These are phyloP conservation scores for Kuschelorhynchus macadamiae DNA, from an alignment of 2,888 invertebrate genomes.

Conservation along the genomic window DNA sequence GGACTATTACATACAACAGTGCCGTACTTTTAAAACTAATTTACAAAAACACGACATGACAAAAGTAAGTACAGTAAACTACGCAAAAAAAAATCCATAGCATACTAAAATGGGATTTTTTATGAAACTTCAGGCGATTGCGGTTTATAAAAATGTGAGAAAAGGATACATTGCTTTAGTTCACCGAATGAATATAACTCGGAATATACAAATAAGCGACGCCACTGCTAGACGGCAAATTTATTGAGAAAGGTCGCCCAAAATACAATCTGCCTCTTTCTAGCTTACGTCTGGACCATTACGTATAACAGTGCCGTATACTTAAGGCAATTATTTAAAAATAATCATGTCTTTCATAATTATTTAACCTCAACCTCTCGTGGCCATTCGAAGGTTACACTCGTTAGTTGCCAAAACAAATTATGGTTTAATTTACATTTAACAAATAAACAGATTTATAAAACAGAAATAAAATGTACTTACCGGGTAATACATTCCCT, in stretches of 20 bases:
- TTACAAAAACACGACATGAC: conserved; percentile 44
- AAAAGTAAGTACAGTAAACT: too few relatives aligned
- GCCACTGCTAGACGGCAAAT: conserved; percentile 29
- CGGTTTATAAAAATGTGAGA: too few relatives aligned
- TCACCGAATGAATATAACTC: too few relatives aligned
- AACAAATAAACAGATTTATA: not conserved
- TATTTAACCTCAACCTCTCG: conserved; percentile 49
- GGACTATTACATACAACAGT: conserved; percentile 29
- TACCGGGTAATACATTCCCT: conserved; percentile 97
- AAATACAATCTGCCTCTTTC: conserved; percentile 33
- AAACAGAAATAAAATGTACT: conserved; percentile 72
- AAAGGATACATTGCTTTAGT: too few relatives aligned
- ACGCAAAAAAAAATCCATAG: too few relatives aligned
- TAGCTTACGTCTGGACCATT: conserved; percentile 33
- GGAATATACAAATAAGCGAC: too few relatives aligned
- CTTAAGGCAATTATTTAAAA: conserved; percentile 29
- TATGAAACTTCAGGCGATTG: too few relatives aligned
- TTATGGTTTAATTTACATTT: conserved; percentile 15
- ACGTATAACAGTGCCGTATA: conserved; percentile 24
- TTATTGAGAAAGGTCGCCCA: conserved; percentile 45
- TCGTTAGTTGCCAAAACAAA: conserved; percentile 31
- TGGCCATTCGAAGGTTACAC: conserved; percentile 35
- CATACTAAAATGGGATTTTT: too few relatives aligned
- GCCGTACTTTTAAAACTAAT: conserved; percentile 10
- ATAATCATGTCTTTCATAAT: conserved; percentile 37